Conservation (phyloP, 2,113 vertebrate species). For the Bufo bufo region DNA sequence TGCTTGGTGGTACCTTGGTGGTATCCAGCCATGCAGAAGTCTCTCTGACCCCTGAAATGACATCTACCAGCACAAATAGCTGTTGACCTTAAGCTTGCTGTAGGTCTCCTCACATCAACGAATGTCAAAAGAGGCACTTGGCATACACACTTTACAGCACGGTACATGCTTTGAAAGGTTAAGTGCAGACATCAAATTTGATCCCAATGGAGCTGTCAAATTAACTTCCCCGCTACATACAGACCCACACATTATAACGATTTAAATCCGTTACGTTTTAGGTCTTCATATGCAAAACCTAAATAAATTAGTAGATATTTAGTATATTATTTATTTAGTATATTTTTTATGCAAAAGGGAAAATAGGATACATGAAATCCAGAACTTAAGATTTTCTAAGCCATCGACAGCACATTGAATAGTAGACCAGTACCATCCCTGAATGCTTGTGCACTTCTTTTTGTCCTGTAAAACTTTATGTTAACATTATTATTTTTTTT, state of each 20-base stretch:
- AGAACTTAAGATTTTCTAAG: no score
- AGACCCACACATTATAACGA: neutral
- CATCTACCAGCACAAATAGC: neutral
- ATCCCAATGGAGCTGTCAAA: neutral
- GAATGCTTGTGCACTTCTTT: no score
- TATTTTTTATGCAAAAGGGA: no score
- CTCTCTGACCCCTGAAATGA: neutral
- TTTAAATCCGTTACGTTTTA: neutral
- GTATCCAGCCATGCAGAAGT: neutral
- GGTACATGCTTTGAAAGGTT: neutral
- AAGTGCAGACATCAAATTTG: neutral
- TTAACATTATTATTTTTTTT: no score
- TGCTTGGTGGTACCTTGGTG: neutral
- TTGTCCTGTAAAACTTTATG: no score
- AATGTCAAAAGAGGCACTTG: neutral
- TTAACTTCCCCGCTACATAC: neutral
- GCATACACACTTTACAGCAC: neutral
- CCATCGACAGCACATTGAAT: no score
- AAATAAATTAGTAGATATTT: no score
- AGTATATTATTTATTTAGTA: no score
- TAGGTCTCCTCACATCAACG: neutral
- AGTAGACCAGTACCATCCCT: no score
- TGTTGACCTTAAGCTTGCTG: neutral
- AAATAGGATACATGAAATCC: no score
- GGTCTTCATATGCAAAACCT: no score